Evolutionary conservation across 2,888 invertebrate genomes (phyloP), one percentile per base, ranked within the genome.

Genomic region (Cryptocephalus moraei): DNA sequence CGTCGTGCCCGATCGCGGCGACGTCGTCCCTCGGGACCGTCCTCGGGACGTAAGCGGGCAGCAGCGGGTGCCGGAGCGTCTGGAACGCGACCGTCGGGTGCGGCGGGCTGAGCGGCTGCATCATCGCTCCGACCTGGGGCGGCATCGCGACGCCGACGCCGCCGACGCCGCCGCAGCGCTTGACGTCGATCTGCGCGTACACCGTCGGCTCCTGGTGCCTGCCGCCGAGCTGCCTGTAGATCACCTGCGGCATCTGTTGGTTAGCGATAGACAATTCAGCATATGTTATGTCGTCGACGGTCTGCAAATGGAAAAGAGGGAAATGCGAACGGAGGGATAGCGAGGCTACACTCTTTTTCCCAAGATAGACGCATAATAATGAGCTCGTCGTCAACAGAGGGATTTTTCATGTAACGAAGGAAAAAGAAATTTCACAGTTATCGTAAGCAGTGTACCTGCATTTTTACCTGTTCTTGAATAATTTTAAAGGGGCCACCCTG

Each of bases 101-200:
- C 32, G 70, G 68, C 46, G 68, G 68, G 48, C 68, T 65, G 32
- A 66, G 60, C 33, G 68, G 68, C 49, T 67, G 69, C 46, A 63
- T 51, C 22, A 22, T 22, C 22, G 22, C 22, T 41, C 55, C 57
- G 14, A 12, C 10, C 44, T 61, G 63, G 41, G 61, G 59, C 46
- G 59, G 58, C 52, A 61, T 58, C 22, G 3, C 22, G 22, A 22
- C 22, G 22, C 22, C 22, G 22, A 2, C 22, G 3, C 22, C 6
- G n/a, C n/a, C n/a, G n/a, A n/a, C n/a, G n/a, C n/a, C n/a, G n/a
- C n/a, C n/a, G n/a, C n/a, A n/a, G 39, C 70, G 61, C 59, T 73
- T 66, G 57, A 74, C 70, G 56, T 76, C 75, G 50, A 76, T 72
- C 62, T 76, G 76, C 44, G 76, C 76, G 61, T 76, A 76, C 40